Base-by-base conservation (phyloP, 2,113 vertebrate genomes). In the Onychostruthus taczanowskii region DNA sequence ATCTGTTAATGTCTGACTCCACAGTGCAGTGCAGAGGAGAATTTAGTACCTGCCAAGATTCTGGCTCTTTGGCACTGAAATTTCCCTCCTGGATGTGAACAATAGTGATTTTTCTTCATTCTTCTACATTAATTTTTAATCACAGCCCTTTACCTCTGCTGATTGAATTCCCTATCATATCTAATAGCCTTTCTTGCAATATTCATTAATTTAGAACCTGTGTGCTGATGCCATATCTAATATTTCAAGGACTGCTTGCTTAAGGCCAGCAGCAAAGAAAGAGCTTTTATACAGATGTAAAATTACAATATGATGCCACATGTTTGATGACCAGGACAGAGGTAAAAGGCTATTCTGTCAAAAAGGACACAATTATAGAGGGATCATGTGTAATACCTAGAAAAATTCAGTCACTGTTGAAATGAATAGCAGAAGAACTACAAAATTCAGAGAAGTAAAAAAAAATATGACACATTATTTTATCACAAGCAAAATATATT, bases 71-170 rank as follows among this genome's bases (percentile, higher is more conserved):
- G n/a, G 37, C 81, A 89, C 62, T 94, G 89, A 91, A 94, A 94
- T 84, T 94, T 95, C 61, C 84, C 89, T 95, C 84, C 59, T 84
- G 59, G 87, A 97, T 95, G 84, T 66, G 64, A 96, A 92, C 84
- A 93, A 89, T 88, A 93, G 95, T 66, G 80, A 95, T 94, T 97
- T 97, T 88, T 98, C 75, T 94, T 96, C 93, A 96, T 95, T 97
- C 75, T 30, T 93, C 76, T 75, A 93, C 80, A 97, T 98, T 95
- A 98, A 98, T 97, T 98, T 98, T 98, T 98, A 97, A 98, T 98
- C 94, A 97, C 79, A 96, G 81, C 52, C 58, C 92, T 95, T 95
- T 95, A 64, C 84, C 28, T 22, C 86, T 94, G 90, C 73, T 98
- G 97, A 98, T 97, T 98, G 93, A 98, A 97, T 94, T 97, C 85